Conservation (phyloP, 2,113 vertebrate genomes). For the Eudyptes chrysolophus region DNA sequence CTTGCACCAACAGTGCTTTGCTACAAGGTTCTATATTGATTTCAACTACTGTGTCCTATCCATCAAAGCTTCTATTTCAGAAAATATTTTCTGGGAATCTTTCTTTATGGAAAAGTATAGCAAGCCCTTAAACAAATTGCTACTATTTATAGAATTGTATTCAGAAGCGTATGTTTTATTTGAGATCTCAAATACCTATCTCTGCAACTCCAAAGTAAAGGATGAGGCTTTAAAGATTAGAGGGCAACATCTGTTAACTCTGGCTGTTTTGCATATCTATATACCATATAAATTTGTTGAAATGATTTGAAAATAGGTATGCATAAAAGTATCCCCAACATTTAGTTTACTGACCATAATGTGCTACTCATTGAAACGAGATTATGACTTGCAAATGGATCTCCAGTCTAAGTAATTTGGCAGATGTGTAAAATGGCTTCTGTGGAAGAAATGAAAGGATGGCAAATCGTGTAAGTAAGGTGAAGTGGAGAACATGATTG, state of each 20-base stretch:
- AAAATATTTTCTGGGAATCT: not conserved
- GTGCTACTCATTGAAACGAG: not conserved
- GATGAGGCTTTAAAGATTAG: slow-evolving; percentile 49
- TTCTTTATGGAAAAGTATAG: not conserved
- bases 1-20: not conserved
- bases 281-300: slow-evolving; percentile 31
- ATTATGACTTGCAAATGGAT: slow-evolving; percentile 74
- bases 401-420: slow-evolving; percentile 78
- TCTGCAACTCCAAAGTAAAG: not conserved
- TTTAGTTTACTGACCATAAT: slow-evolving; percentile 56
- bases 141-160: not conserved
- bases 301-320: slow-evolving; percentile 18
- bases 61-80: not conserved
- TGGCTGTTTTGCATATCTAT: slow-evolving; percentile 23
- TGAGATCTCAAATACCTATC: slow-evolving; percentile 12
- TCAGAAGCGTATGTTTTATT: not conserved
- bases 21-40: not conserved
- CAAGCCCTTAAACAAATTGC: not conserved
- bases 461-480: not conserved
- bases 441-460: not conserved
- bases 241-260: slow-evolving; percentile 45
- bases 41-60: not conserved
- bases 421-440: slow-evolving; percentile 69
- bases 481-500: not conserved
- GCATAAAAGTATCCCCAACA: not conserved